Conservation (phyloP, 1,140 invertebrate species). For the Araneus ventricosus region DNA sequence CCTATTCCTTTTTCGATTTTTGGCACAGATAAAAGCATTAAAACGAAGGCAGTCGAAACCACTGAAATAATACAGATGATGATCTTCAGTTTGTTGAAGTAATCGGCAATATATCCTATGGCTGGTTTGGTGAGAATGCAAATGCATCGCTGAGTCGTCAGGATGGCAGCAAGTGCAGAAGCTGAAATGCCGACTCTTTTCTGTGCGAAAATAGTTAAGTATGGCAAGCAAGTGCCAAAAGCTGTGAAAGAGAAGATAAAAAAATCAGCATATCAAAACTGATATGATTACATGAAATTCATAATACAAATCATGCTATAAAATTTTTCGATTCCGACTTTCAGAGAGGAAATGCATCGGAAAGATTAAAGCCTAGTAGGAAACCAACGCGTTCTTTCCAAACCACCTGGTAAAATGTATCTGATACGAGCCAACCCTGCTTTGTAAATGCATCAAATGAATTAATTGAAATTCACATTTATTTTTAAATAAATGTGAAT, state of each 20-base stretch:
- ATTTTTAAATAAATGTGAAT: no score
- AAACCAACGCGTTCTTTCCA: no score
- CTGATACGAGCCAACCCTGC: no score
- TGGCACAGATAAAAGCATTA: conserved; percentile 11
- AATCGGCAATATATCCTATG: conserved; percentile 79
- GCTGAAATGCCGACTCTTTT: conserved; percentile 78
- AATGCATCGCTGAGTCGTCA: conserved; percentile 78
- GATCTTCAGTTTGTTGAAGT: conserved; percentile 77
- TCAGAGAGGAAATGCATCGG: no score
- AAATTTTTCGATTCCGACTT: no score
- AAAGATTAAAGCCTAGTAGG: no score
- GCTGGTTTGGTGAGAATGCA: conserved; percentile 78
- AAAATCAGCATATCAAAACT: not conserved
- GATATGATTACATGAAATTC: not conserved
- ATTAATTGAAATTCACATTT: no score
- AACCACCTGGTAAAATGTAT: no score
- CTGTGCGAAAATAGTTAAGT: conserved; percentile 79
- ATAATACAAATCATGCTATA: no score
- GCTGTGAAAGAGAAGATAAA: conserved; percentile 54
- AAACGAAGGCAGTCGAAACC: conserved; percentile 54
- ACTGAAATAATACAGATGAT: conserved; percentile 74
- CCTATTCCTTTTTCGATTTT: conserved; percentile 7
- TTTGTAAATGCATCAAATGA: no score
- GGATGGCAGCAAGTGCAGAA: conserved; percentile 78
- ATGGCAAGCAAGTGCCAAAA: conserved; percentile 79